Evolutionary conservation across 2,797 vertebrate species (phyloP), one percentile per base, ranked within the genome.

Genomic region (Catostomus latipinnis): DNA sequence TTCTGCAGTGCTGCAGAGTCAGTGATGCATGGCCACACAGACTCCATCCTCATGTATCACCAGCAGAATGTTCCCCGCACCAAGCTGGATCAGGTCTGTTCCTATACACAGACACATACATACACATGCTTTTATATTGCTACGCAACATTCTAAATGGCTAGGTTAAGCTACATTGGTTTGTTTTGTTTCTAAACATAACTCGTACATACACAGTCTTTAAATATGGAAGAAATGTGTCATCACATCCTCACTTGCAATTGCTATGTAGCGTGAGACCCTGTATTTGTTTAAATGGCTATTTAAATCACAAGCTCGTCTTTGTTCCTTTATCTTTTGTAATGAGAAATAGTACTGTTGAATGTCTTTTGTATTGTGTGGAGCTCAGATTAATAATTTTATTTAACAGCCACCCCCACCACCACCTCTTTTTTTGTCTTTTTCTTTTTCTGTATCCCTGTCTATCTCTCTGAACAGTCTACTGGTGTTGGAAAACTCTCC

Each of bases 41-140:
- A 97, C 76, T 98, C 97, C 86, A 99, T 99, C 81, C 94, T 99
- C n/a, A 88, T 94, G 81, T 99, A 98, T 92, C 98, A 99, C 91
- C 96, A 98, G 94, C 97, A 98, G 91, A 98, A 98, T 0, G 95
- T 98, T 84, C 94, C 96, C 0, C 93, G 95, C 81, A 93, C 95
- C 81, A 98, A 98, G 91, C 90, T 98, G 82, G 97, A 97, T 83
- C 96, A 99, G 96, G 98, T 98, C 78, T 81, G 88, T 49, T 11
- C 58, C 83, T 86, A 80, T 49, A 75, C 9, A 52, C 5, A 63
- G 8, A 46, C 22, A 34, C 46, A 62, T 62, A 76, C 66, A 50
- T 43, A 58, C 46, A 58, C 46, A 68, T 34, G 45, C 12, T 22
- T 12, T 8, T 13, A 18, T 52, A 66, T 34, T 71, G 9, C 53